Conservation (phyloP, 2,113 vertebrate species). For the Neoarius graeffei region DNA sequence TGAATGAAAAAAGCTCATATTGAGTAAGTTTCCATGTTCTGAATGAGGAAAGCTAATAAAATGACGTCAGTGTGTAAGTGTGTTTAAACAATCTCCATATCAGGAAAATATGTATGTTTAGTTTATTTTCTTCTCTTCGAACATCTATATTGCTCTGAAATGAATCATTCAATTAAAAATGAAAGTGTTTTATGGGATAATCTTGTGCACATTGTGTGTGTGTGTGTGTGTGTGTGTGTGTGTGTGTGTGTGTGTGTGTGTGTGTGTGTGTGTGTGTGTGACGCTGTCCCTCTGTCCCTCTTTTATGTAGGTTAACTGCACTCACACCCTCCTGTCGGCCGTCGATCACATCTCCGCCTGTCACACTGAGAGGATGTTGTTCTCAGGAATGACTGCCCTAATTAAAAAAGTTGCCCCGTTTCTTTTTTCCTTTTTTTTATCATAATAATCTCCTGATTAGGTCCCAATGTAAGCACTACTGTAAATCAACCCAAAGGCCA, state of each 20-base stretch:
- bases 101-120: not conserved
- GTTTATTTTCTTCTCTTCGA: not conserved
- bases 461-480: slow-evolving; percentile 69
- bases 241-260: slow-evolving; percentile 6
- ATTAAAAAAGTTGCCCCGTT: slow-evolving; percentile 65
- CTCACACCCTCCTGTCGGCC: slow-evolving; percentile 43
- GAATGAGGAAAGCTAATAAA: not conserved
- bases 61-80: not conserved
- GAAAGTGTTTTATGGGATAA: not conserved
- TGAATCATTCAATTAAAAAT: not conserved
- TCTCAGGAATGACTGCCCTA: slow-evolving; percentile 66
- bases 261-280: not conserved
- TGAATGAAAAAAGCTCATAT: not conserved
- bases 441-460: slow-evolving; percentile 67
- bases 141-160: not conserved
- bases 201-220: not conserved
- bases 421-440: slow-evolving; percentile 52
- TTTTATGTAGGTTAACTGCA: slow-evolving; percentile 48
- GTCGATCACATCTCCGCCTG: slow-evolving; percentile 48
- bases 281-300: slow-evolving; percentile 14
- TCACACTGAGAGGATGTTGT: slow-evolving; percentile 63
- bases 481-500: slow-evolving; percentile 64
- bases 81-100: not conserved
- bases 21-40: not conserved
- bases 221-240: slow-evolving; percentile 20